Evolutionary conservation across 2,888 invertebrate genomes (phyloP).

Genomic region (Nemurella pictetii): DNA sequence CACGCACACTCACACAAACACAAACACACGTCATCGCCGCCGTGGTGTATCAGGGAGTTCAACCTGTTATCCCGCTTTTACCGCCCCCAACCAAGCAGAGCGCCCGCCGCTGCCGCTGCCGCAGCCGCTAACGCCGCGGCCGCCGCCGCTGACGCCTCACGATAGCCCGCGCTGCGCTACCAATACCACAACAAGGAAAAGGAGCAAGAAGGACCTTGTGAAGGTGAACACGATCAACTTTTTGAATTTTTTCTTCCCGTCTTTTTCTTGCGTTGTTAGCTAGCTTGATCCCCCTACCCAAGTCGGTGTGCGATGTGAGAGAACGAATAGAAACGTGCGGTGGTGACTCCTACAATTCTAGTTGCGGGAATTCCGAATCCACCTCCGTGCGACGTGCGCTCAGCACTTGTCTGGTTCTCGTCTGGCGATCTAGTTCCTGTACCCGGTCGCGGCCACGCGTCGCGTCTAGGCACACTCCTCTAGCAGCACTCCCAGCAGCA

Average conservation of each 20-base stretch:
- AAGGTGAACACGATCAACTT: conserved; percentile 38
- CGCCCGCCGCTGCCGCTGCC: not conserved
- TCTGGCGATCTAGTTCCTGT: not conserved
- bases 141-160: no score
- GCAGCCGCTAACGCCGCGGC: no score
- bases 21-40: not conserved
- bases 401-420: not conserved
- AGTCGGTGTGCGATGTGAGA: not conserved
- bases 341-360: not conserved
- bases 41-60: not conserved
- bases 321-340: conserved; percentile 4
- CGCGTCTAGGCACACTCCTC: not conserved
- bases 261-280: conserved; percentile 11
- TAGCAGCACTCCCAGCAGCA: not conserved
- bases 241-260: conserved; percentile 37
- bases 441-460: not conserved
- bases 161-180: no score
- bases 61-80: conserved; percentile 19
- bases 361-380: not conserved
- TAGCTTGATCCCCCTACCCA: conserved; percentile 7
- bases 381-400: not conserved
- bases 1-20: no score
- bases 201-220: conserved; percentile 31
- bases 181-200: conserved; percentile 13
- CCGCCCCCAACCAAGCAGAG: conserved; percentile 11